Base-by-base conservation (phyloP, 2,888 invertebrate genomes). In the Pristionchus entomophagus region DNA sequence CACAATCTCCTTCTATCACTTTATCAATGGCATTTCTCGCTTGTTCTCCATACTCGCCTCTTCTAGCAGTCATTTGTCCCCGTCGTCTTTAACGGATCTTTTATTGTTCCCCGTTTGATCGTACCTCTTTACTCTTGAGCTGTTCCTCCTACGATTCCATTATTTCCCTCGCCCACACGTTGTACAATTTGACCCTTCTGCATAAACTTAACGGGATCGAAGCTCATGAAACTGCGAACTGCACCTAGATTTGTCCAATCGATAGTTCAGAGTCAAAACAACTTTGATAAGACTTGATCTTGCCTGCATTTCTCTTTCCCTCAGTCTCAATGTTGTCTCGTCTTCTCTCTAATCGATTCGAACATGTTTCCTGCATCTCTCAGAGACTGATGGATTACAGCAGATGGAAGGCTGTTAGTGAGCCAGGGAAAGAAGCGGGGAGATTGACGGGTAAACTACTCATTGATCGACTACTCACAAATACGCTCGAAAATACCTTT, bases 381-480 rank as follows among this genome's bases (percentile, higher is more conserved):
- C 41, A 6, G n/a, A n/a, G n/a, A 5, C 45, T 73, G 73, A 73
- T 73, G 73, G 73, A 73, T 73, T 73, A 73, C 73, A 73, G 41
- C 73, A 26, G 32, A n/a, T n/a, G n/a, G n/a, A n/a, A n/a, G 73
- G 73, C 73, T 73, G 73, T 73, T 73, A 45, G 73, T 73, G 73
- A 45, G 19, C 29, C 29, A 6, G 10, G 19, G 65, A 2, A 35
- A 22, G 65, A 65, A 73, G 73, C n/a, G 1, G 41, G 12, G 17
- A 73, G 73, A 45, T 73, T 73, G 73, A 73, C 73, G 73, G 73
- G 73, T 73, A 73, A 73, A 73, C 73, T 73, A 73, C 73, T n/a
- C 45, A 41, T 41, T 41, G 32, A 38, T 45, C 45, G 17, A 29
- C 12, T 38, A 69, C n/a, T n/a, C 41, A 38, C n/a, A 41, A 29